phyloP scores from a whole-genome alignment of 2,888 invertebrate genomes.

The Pristionchus exspectatus region DNA sequence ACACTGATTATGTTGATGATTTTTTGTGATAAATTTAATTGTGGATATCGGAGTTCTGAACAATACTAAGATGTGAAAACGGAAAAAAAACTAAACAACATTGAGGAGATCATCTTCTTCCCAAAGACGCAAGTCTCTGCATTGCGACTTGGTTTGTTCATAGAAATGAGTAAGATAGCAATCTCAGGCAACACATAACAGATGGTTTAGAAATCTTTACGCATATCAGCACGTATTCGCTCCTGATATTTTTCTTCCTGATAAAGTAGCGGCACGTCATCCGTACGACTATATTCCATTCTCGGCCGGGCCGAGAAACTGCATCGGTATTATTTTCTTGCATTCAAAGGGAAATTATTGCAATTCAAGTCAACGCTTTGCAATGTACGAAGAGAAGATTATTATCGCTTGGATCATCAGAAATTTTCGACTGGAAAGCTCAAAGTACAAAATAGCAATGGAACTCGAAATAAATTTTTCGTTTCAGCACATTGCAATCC shows the following conservation, averaged over 20 bases:
- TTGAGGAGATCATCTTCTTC: constrained; percentile 24
- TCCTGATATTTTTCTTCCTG: constrained; percentile 46
- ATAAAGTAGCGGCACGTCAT: constrained; percentile 38
- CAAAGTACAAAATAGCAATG: background rate
- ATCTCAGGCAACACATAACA: background rate
- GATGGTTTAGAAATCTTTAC: background rate
- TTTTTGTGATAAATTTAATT: background rate
- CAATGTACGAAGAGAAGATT: constrained; percentile 50
- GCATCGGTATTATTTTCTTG: constrained; percentile 7
- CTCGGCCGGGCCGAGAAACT: constrained; percentile 48
- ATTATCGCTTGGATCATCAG: constrained; percentile 18
- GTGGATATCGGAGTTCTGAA: background rate
- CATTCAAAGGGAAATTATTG: too few species aligned
- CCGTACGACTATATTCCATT: constrained; percentile 50
- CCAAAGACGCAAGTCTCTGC: constrained; percentile 3
- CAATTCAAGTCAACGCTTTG: constrained; percentile 35
- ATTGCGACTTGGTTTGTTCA: constrained; percentile 5
- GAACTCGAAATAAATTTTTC: background rate
- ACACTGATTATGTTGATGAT: background rate
- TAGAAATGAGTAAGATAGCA: constrained; percentile 10
- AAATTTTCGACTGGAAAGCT: background rate
- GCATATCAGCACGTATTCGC: background rate
- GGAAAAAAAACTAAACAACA: too few species aligned
- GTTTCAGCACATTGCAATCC: background rate
- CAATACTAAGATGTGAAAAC: background rate